phyloP scores from a whole-genome alignment of 2,113 vertebrate species.

The Nettapus auritus region DNA sequence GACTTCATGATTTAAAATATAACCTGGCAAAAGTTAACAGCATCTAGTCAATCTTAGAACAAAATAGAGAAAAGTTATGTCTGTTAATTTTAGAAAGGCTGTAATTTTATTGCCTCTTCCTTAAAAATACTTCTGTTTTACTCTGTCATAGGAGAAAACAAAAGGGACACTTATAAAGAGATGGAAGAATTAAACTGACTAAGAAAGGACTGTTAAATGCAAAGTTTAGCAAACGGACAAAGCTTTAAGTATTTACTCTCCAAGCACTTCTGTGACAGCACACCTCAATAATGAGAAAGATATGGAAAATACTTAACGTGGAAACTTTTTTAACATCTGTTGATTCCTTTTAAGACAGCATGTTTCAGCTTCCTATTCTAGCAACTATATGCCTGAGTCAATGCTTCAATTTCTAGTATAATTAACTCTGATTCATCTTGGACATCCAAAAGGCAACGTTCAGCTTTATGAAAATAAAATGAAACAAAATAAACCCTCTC shows the following conservation, averaged over 20 bases:
- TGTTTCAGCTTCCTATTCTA: not conserved
- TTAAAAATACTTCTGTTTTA: not conserved
- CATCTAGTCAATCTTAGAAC: not conserved
- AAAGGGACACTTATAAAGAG: not conserved
- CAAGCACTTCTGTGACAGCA: not conserved
- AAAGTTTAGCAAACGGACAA: not conserved
- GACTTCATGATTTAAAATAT: rapidly evolving
- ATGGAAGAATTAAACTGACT: not conserved
- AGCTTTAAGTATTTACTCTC: not conserved
- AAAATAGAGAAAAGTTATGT: not conserved
- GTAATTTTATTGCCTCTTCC: not conserved
- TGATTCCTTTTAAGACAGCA: not conserved
- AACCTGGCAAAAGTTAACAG: not conserved
- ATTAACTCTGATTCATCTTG: not conserved
- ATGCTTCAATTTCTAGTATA: not conserved
- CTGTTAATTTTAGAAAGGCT: not conserved
- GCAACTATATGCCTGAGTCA: not conserved
- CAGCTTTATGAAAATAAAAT: not conserved
- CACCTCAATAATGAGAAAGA: not conserved
- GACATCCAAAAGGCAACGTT: not conserved
- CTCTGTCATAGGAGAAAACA: not conserved
- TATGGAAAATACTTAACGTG: not conserved
- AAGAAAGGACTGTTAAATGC: not conserved
- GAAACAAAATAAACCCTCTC: not conserved
- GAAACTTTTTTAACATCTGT: not conserved